Percentiles rank a stretch among this genome's conserved stretches.
These are phyloP conservation scores for Morpho achilles DNA, from an alignment of 2,888 invertebrate species.

Conservation along the genomic window DNA sequence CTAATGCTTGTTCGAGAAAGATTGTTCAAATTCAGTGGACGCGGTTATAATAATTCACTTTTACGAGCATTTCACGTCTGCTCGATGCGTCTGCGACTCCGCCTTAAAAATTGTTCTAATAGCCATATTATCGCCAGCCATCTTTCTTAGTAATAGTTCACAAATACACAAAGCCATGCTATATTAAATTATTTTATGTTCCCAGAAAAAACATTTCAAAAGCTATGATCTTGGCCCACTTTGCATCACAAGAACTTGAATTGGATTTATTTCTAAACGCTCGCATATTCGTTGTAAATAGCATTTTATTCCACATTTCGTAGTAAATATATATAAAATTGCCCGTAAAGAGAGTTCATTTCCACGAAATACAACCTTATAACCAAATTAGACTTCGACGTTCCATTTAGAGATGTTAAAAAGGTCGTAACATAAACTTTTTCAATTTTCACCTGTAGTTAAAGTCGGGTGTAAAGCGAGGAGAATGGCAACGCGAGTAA, in stretches of 20 bases:
- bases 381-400: constrained; percentile 54
- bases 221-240: constrained; percentile 5
- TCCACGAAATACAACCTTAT: constrained; percentile 24
- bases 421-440: constrained; percentile 73
- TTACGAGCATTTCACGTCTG: constrained; percentile 68
- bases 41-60: constrained; percentile 72
- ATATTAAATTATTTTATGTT: constrained; percentile 14
- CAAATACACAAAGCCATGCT: constrained; percentile 30
- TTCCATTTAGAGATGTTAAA: constrained; percentile 61
- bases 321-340: constrained; percentile 16
- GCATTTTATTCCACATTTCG: constrained; percentile 5
- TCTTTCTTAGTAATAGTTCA: constrained; percentile 46
- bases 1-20: constrained; percentile 43
- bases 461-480: constrained; percentile 61
- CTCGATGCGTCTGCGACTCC: constrained; percentile 62
- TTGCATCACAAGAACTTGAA: constrained; percentile 2
- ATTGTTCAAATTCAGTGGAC: constrained; percentile 73
- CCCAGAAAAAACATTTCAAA: constrained; percentile 1
- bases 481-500: constrained; percentile 52
- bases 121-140: constrained; percentile 57
- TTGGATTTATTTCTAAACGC: background rate
- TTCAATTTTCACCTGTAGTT: constrained; percentile 76
- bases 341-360: constrained; percentile 22
- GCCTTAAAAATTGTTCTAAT: constrained; percentile 65
- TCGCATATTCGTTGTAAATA: constrained; percentile 1